Evolutionary conservation across 2,888 invertebrate genomes (phyloP).

Genomic region (Villa cingulata): DNA sequence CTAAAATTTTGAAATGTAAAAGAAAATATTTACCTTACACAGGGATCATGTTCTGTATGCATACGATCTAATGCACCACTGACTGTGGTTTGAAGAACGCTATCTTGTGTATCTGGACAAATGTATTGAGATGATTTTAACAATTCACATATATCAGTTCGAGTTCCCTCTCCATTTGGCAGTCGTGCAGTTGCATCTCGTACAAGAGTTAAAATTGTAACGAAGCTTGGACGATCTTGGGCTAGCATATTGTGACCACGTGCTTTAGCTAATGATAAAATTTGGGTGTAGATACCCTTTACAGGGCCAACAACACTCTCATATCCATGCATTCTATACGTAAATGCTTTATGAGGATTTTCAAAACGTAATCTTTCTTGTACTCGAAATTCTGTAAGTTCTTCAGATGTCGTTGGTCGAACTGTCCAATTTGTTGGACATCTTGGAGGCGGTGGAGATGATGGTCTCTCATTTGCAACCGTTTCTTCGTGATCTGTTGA

Average conservation of each 20-base stretch:
- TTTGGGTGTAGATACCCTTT: slow-evolving; percentile 60
- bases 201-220: slow-evolving; percentile 81
- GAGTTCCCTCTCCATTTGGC: slow-evolving; percentile 88
- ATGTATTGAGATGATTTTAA: slow-evolving; percentile 62
- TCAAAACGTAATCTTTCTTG: slow-evolving; percentile 77
- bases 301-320: slow-evolving; percentile 72
- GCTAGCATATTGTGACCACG: slow-evolving; percentile 74
- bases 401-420: slow-evolving; percentile 59
- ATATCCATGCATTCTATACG: slow-evolving; percentile 76
- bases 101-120: slow-evolving; percentile 35
- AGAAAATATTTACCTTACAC: slow-evolving; percentile 47
- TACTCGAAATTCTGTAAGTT: slow-evolving; percentile 59
- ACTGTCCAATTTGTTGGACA: slow-evolving; percentile 76
- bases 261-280: slow-evolving; percentile 46
- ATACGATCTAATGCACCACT: slow-evolving; percentile 83
- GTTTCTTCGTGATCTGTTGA: slow-evolving; percentile 19
- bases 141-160: slow-evolving; percentile 81
- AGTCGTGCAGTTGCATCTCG: slow-evolving; percentile 84
- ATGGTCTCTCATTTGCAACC: slow-evolving; percentile 25
- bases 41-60: slow-evolving; percentile 78
- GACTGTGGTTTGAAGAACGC: slow-evolving; percentile 56
- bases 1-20: not conserved
- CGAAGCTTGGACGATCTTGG: slow-evolving; percentile 74
- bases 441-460: slow-evolving; percentile 43
- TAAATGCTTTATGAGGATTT: slow-evolving; percentile 82